phyloP scores from a whole-genome alignment of 2,797 vertebrate species.

The Centroberyx gerrardi region DNA sequence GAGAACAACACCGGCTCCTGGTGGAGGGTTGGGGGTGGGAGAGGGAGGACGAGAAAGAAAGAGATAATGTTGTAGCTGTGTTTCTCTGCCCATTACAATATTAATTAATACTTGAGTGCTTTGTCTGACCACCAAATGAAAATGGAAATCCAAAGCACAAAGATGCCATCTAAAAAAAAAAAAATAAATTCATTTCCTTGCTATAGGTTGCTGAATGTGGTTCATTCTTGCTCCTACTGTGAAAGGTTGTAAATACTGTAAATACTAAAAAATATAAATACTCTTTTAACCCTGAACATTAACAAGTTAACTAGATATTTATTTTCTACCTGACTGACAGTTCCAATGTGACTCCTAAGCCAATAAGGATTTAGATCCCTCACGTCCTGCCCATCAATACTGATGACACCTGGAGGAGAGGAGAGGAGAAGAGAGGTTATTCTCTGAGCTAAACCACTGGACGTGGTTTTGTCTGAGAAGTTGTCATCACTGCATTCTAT shows the following conservation, averaged over 20 bases:
- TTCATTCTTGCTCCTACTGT: not conserved
- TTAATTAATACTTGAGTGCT: not conserved
- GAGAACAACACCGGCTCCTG: slow-evolving; percentile 98
- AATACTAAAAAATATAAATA: not conserved
- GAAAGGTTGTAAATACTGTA: no score
- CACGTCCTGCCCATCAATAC: slow-evolving; percentile 91
- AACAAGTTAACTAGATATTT: not conserved
- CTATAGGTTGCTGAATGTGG: no score
- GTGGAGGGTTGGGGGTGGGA: not conserved
- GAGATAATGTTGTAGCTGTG: not conserved
- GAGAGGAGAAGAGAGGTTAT: slow-evolving; percentile 5
- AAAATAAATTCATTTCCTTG: not conserved
- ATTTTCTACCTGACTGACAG: slow-evolving; percentile 93
- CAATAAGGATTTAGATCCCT: slow-evolving; percentile 93
- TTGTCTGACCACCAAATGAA: not conserved
- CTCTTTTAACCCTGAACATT: not conserved
- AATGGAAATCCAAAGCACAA: not conserved
- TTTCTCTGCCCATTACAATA: not conserved
- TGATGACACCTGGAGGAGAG: slow-evolving; percentile 86
- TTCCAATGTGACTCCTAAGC: slow-evolving; percentile 94
- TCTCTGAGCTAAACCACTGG: not conserved
- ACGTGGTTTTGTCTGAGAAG: not conserved
- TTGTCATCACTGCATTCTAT: not conserved
- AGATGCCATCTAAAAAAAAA: not conserved
- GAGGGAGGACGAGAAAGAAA: not conserved